A percentile compares a stretch with the other conserved stretches of the same genome.
Evolutionary conservation across 2,797 vertebrate genomes (phyloP).

Genomic region (Anguilla obscura): DNA sequence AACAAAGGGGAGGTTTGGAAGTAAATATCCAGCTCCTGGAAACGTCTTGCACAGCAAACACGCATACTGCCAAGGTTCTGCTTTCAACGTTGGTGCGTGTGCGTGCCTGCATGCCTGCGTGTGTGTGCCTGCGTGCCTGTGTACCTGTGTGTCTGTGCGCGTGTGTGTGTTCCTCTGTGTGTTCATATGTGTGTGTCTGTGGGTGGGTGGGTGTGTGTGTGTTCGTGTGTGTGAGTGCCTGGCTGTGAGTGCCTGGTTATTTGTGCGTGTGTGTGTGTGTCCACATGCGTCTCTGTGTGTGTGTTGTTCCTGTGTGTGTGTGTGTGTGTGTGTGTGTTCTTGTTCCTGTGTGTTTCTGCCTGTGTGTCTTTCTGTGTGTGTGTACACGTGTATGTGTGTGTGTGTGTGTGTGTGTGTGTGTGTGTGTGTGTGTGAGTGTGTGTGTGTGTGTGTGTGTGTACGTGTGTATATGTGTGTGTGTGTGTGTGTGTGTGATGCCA

Average conservation of each 20-base stretch:
- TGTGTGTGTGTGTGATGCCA: not conserved
- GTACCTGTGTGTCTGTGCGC: not conserved
- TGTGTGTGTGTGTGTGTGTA: not conserved
- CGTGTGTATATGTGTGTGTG: conserved; percentile 9
- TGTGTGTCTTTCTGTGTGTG: conserved; percentile 6
- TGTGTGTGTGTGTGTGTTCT: too few relatives aligned
- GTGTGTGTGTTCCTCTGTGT: not conserved
- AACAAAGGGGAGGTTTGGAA: not conserved
- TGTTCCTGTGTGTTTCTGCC: not conserved
- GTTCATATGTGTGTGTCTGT: not conserved
- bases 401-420: not conserved
- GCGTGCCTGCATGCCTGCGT: not conserved
- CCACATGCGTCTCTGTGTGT: not conserved
- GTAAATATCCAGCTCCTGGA: conserved; percentile 23
- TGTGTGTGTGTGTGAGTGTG: not conserved
- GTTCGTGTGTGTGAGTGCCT: conserved; percentile 15
- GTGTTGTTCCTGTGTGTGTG: conserved; percentile 9
- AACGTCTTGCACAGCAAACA: conserved; percentile 20
- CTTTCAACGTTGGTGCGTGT: not conserved
- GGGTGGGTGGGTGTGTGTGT: not conserved
- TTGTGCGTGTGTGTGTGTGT: conserved; percentile 16
- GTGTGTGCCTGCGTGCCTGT: conserved; percentile 19
- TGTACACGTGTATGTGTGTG: not conserved
- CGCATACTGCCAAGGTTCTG: not conserved
- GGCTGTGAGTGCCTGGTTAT: too few relatives aligned